A percentile compares a stretch with the other conserved stretches of the same genome.
Conservation (phyloP, 2,797 vertebrate genomes). For the Sciurus carolinensis region DNA sequence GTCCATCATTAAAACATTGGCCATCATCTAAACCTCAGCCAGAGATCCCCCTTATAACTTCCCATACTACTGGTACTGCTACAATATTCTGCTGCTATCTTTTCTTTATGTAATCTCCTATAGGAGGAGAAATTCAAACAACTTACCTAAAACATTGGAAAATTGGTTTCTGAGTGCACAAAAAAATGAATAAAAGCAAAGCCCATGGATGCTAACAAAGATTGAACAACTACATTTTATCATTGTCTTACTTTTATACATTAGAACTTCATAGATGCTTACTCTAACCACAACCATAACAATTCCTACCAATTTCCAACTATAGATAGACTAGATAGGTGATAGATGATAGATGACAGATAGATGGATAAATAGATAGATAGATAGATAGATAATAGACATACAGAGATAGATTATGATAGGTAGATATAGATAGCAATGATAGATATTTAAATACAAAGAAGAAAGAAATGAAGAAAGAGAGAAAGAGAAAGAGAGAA, state of each 20-base stretch:
- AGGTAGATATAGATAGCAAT: too few relatives aligned
- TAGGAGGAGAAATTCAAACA: background rate
- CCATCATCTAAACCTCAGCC: background rate
- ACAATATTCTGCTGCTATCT: background rate
- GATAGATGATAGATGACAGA: too few relatives aligned
- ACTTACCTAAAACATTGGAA: background rate
- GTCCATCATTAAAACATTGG: background rate
- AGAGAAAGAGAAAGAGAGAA: background rate
- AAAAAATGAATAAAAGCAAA: background rate
- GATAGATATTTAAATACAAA: background rate
- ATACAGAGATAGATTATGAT: background rate
- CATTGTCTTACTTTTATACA: background rate
- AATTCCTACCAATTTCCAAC: background rate
- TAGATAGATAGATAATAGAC: too few relatives aligned
- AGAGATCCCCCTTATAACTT: background rate
- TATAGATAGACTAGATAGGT: background rate
- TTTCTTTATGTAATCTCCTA: background rate
- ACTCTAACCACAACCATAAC: background rate
- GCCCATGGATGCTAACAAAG: background rate
- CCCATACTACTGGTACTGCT: background rate
- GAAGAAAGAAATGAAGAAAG: background rate
- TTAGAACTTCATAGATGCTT: background rate
- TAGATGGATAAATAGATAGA: too few relatives aligned
- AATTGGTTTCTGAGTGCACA: background rate
- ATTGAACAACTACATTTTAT: background rate